phyloP scores from a whole-genome alignment of 2,797 vertebrate genomes.

The Danio jaintianensis region DNA sequence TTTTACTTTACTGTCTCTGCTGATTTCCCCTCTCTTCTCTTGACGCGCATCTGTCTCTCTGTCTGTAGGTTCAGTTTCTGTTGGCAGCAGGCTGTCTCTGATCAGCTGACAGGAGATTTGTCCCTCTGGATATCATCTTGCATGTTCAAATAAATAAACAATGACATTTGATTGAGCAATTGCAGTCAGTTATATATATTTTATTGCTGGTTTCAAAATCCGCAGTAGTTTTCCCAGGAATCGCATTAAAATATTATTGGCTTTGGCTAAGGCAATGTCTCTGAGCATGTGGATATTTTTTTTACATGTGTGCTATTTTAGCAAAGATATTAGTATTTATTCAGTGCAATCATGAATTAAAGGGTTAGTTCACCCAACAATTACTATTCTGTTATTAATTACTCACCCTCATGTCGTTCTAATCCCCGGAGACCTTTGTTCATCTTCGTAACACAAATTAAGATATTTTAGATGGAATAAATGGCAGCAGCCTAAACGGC shows the following conservation, averaged over 20 bases:
- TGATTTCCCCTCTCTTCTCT: background rate
- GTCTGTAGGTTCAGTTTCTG: background rate
- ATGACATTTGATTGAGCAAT: background rate
- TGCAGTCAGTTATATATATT: slow-evolving; percentile 9
- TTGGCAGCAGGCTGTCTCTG: background rate
- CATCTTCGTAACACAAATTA: no score
- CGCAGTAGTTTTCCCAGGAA: slow-evolving; percentile 11
- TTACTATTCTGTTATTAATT: no score
- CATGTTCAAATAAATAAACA: slow-evolving; percentile 14
- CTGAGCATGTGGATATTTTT: background rate
- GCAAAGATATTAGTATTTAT: background rate
- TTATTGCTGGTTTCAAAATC: slow-evolving; percentile 35
- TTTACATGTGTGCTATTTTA: background rate
- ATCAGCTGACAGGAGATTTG: background rate
- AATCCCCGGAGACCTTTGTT: no score
- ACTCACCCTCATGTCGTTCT: no score
- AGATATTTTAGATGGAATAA: no score
- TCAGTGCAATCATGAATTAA: background rate
- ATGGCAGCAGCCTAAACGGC: no score
- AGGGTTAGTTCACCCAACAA: no score
- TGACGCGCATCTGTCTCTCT: background rate
- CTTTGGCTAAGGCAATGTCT: background rate
- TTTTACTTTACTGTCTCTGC: slow-evolving; percentile 10
- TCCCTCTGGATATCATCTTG: slow-evolving; percentile 9
- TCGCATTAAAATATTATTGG: background rate